phyloP scores from a whole-genome alignment of 2,888 invertebrate species.

The Aelia acuminata region DNA sequence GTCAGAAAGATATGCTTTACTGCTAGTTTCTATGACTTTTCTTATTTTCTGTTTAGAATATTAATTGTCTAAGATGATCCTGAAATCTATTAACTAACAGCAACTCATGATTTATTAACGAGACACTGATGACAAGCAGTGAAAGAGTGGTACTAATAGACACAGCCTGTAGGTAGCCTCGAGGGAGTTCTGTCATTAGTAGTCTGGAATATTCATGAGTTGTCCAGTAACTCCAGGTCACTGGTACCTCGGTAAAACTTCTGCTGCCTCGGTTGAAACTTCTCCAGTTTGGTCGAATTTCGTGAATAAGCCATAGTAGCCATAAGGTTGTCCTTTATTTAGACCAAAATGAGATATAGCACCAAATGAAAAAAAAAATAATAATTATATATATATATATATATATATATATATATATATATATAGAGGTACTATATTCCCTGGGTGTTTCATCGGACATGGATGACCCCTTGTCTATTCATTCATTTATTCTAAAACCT shows the following conservation, averaged over 20 bases:
- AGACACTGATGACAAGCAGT: not conserved
- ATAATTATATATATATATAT: no score
- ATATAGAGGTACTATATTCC: no score
- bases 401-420: no score
- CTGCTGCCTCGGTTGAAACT: not conserved
- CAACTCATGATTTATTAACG: not conserved
- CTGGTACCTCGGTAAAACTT: not conserved
- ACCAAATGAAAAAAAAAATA: no score
- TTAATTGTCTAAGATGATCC: not conserved
- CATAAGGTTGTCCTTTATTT: no score
- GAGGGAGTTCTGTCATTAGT: conserved; percentile 3
- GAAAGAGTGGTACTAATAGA: conserved; percentile 32
- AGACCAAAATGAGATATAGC: no score
- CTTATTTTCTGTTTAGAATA: not conserved
- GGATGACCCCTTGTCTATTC: no score
- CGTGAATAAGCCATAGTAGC: not conserved
- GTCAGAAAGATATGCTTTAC: no score
- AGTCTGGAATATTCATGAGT: conserved; percentile 24
- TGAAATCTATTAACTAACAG: not conserved
- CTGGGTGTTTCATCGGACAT: no score
- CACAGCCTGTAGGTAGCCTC: conserved; percentile 1
- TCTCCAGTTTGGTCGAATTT: not conserved
- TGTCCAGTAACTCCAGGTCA: conserved; percentile 31
- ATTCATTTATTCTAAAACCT: no score
- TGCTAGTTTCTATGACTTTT: not conserved